Evolutionary conservation across 1,140 invertebrate species (phyloP), one percentile per base, ranked within the genome.

Genomic region (Drusus annulatus): DNA sequence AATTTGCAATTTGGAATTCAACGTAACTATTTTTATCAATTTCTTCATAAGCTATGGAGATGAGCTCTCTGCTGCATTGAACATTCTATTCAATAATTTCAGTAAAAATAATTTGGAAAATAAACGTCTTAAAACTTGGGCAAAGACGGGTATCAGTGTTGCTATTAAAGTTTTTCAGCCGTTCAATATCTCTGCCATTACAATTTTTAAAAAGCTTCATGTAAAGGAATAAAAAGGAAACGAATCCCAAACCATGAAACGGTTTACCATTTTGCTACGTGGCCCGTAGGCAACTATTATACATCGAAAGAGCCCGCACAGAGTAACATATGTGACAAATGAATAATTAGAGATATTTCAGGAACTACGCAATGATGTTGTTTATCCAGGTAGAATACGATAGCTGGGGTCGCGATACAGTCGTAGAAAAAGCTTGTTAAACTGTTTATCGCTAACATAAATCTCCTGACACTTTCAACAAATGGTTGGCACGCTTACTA

Each of bases 391-490:
- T 65, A 19, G 68, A 71, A 15, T 71, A 28, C 60, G n/a, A 73
- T 52, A 56, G 73, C 28, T 16, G 45, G 50, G 23, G 60, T 28
- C 60, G 69, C 60, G 76, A 78, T 63, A 78, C 58, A 52, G 62
- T 78, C 76, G 63, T 76, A 76, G 76, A 69, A 78, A 71, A 78
- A 60, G 65, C 77, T 62, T 50, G 52, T 71, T 68, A 79, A 79
- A 79, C 63, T 79, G 60, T 82, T 81, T 82, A 82, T 82, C 80
- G 58, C 23, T 13, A 28, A 23, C 76, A 74, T 79, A 82, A 79
- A 82, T 79, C 80, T 82, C 31, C 60, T 21, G 73, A 69, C 76
- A 82, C 68, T 79, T 82, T 69, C 78, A 75, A 71, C 69, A 76
- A 76, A 76, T 60, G 77, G 62, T 28, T 65, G 80, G 51, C 73